Evolutionary conservation across 2,113 vertebrate genomes (phyloP).

Genomic region (Taxidea taxus): DNA sequence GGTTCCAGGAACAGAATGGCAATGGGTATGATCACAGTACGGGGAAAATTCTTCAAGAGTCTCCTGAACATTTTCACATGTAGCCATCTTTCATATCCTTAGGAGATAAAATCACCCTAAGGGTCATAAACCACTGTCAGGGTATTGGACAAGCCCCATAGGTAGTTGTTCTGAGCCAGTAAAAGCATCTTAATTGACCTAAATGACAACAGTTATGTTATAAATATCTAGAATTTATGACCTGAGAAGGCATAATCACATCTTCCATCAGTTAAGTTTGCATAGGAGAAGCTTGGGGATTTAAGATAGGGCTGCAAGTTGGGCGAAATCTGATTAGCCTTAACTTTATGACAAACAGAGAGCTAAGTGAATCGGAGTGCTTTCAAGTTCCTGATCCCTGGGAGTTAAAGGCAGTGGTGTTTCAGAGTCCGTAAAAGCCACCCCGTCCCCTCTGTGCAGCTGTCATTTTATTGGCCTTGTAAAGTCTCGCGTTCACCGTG

Average conservation of each 20-base stretch:
- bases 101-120: slow-evolving; percentile 66
- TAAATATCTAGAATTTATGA: slow-evolving; percentile 79
- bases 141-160: slow-evolving; percentile 70
- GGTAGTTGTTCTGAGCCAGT: slow-evolving; percentile 67
- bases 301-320: slow-evolving; percentile 61
- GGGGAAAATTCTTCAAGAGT: not conserved
- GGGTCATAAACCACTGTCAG: slow-evolving; percentile 62
- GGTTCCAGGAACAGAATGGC: slow-evolving; percentile 34
- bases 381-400: slow-evolving; percentile 68
- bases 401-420: slow-evolving; percentile 56
- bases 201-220: slow-evolving; percentile 78
- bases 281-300: slow-evolving; percentile 69
- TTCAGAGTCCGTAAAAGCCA: slow-evolving; percentile 47
- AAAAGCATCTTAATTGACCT: slow-evolving; percentile 77
- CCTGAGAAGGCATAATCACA: slow-evolving; percentile 70
- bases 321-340: slow-evolving; percentile 69
- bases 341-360: slow-evolving; percentile 66
- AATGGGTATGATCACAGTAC: slow-evolving; percentile 13
- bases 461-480: slow-evolving; percentile 77
- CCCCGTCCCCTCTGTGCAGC: slow-evolving; percentile 54
- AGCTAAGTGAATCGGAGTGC: slow-evolving; percentile 61
- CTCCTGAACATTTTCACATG: slow-evolving; percentile 34
- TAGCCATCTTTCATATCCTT: slow-evolving; percentile 69
- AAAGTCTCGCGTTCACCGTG: slow-evolving; percentile 71
- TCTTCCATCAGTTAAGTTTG: slow-evolving; percentile 70